Percentiles rank a stretch among this genome's conserved stretches.
Conservation (phyloP, 2,113 vertebrate genomes). For the Ochotona princeps region DNA sequence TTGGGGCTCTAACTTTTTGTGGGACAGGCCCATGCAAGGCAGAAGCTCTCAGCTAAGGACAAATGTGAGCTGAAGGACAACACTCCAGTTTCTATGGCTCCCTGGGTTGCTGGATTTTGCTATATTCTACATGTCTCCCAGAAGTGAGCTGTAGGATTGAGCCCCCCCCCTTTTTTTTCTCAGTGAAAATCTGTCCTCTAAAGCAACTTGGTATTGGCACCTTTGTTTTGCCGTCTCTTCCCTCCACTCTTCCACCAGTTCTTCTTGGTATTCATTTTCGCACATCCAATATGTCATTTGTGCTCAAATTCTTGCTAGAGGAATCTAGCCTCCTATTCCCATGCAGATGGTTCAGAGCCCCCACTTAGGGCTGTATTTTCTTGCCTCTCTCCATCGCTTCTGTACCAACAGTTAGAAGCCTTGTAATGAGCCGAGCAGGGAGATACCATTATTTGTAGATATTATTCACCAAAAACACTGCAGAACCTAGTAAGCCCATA, state of each 20-base stretch:
- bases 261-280: not conserved
- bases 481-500: not conserved
- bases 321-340: not conserved
- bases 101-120: not conserved
- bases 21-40: not conserved
- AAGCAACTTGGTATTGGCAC: not conserved
- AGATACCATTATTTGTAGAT: slow-evolving; percentile 26
- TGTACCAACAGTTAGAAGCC: slow-evolving; percentile 53
- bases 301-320: not conserved
- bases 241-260: not conserved
- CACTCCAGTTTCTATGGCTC: too few relatives aligned
- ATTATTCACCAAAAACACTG: slow-evolving; percentile 23
- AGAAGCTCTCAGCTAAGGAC: not conserved
- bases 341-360: not conserved
- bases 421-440: slow-evolving; percentile 22
- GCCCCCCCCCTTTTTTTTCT: not conserved
- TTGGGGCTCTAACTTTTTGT: not conserved
- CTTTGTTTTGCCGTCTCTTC: not conserved
- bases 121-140: not conserved
- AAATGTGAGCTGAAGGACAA: not conserved
- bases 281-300: not conserved
- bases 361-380: not conserved
- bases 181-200: not conserved
- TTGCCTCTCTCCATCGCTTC: not conserved
- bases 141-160: not conserved